Base-by-base conservation (phyloP, 2,888 invertebrate species). In the Charanyca ferruginea region DNA sequence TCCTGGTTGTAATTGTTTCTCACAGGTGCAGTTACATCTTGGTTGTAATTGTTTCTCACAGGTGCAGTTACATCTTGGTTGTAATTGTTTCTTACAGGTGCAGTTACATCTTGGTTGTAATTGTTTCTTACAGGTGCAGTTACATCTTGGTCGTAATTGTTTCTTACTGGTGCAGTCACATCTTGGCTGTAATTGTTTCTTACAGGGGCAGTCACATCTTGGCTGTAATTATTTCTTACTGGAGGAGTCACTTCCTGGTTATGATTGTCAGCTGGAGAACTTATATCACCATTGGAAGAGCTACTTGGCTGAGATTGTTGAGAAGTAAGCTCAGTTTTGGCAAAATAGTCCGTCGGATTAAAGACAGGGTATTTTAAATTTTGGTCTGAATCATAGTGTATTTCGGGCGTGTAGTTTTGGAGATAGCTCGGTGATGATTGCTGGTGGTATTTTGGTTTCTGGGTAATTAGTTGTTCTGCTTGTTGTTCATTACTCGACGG, bases 331-430 rank as follows among this genome's bases (percentile, higher is more conserved):
- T 91, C 90, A 42, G 85, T 80, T 75, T 91, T 91, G 8, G 84
- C 83, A 6, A 85, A 77, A 57, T 91, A 91, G 42, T 91, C 89
- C 58, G 90, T 91, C 3, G 85, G 83, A 63, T 90, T 90, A 59
- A 90, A 91, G 22, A 79, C 79, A 1, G 91, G 89, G 66, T 90
- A 91, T 85, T 90, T 91, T 45, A 90, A 79, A 66, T 88, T 90
- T 49, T 86, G 88, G 28, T 86, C 83, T 25, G 92, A 87, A 77
- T 93, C 90, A 53, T 93, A 92, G 63, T 94, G 93, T 67, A 94
- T 91, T 89, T 95, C 95, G 18, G 94, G 94, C 13, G 87, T 88
- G 69, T 94, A 94, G 66, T 87, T 92, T 81, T 93, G 93, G 41
- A 88, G 76, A 73, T 94, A 93, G 72, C 84, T 89, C 16, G 91